Evolutionary conservation across 2,797 vertebrate species (phyloP).

Genomic region (Graptemys geographica): DNA sequence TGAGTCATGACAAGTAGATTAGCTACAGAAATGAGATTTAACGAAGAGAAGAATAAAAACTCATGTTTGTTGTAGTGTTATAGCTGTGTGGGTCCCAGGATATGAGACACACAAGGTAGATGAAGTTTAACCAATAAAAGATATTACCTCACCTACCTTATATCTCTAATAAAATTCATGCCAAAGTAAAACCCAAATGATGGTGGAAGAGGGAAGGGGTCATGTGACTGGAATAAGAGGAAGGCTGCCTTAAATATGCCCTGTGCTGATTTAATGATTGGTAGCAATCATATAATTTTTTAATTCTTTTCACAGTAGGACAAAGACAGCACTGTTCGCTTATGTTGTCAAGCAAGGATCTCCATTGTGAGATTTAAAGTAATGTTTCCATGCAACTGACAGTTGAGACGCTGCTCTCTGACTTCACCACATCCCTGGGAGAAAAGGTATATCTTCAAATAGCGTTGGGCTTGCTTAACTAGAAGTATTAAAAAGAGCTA

Average conservation of each 20-base stretch:
- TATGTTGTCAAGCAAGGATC: not conserved
- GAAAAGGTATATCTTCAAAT: not conserved
- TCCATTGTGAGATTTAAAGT: not conserved
- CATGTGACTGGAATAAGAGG: not conserved
- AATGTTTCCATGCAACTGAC: not conserved
- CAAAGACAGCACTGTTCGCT: not conserved
- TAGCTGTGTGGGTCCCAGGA: not conserved
- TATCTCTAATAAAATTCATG: not conserved
- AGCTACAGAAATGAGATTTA: not conserved
- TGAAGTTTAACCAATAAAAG: not conserved
- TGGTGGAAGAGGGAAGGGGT: not conserved
- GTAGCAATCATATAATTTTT: not conserved
- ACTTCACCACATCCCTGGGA: not conserved
- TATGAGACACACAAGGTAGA: not conserved
- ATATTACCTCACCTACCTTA: too few relatives aligned
- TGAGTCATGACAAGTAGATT: not conserved
- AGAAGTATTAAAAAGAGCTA: not conserved
- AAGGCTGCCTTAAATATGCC: not conserved
- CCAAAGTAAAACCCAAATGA: not conserved
- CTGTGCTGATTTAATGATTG: not conserved
- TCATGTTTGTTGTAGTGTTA: not conserved
- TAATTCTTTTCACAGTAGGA: not conserved
- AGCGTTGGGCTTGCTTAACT: not conserved
- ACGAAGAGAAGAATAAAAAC: not conserved
- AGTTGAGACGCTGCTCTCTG: not conserved